Evolutionary conservation across 2,113 vertebrate species (phyloP).

Genomic region (Melanerpes formicivorus): DNA sequence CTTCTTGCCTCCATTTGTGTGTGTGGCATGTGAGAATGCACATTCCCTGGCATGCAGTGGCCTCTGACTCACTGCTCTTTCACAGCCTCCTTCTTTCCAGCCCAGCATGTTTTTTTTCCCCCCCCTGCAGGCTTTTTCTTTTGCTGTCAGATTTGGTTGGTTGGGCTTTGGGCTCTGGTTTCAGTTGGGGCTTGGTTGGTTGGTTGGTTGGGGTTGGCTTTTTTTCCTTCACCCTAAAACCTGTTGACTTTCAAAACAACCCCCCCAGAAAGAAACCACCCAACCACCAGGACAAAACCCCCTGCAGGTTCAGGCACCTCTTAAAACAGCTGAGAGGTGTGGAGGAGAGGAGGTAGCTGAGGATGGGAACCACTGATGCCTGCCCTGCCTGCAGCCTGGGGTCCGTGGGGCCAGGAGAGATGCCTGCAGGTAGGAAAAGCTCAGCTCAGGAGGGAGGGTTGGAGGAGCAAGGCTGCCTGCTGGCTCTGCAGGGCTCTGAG

Average conservation of each 20-base stretch:
- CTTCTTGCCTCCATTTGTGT: not conserved
- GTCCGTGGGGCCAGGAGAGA: accelerated
- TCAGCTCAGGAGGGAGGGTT: not conserved
- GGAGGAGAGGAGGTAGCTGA: not conserved
- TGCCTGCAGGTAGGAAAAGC: slow-evolving; percentile 19
- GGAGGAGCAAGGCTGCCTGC: not conserved
- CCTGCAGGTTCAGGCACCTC: not conserved
- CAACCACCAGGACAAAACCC: not conserved
- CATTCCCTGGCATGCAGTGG: not conserved
- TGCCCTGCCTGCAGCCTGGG: not conserved
- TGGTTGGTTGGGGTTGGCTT: too few species aligned
- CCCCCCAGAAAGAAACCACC: too few species aligned
- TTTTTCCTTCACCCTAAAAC: not conserved
- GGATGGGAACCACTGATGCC: not conserved
- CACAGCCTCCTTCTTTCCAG: not conserved
- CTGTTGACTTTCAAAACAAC: not conserved
- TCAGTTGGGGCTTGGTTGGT: too few species aligned
- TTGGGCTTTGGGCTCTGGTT: too few species aligned
- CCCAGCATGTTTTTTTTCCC: not conserved
- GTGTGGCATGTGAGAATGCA: not conserved
- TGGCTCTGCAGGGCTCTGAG: accelerated
- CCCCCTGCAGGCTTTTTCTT: not conserved
- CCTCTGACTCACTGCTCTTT: not conserved
- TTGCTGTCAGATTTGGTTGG: not conserved
- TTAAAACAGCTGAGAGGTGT: not conserved